Evolutionary conservation across 2,113 vertebrate species (phyloP), one percentile per base, ranked within the genome.

Genomic region (Anolis carolinensis): DNA sequence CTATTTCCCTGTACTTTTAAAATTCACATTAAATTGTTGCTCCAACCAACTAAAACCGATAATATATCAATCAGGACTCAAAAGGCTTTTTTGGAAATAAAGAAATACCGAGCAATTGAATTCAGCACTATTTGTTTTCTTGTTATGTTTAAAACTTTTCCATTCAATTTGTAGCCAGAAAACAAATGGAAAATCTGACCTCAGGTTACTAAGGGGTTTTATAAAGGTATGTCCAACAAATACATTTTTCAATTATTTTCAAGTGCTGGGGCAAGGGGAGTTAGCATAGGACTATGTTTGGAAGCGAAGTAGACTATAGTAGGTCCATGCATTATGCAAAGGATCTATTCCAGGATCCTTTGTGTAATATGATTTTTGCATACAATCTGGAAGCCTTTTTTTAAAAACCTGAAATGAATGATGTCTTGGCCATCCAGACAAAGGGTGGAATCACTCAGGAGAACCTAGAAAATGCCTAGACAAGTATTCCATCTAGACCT

Each of bases 121-220:
- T 83, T 75, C 72, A 72, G 16, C 21, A 25, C 27, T 59, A 32
- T 83, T 83, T 83, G 50, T 62, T 73, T 83, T 73, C 50, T 13
- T 39, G 14, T 14, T 83, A 73, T 20, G 32, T 10, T 73, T 59
- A 73, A 73, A 71, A 21, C n/a, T 36, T 75, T 83, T 63, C 36
- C 34, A 75, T 83, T 83, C 82, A 75, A 63, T 83, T 62, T 62
- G 71, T 63, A 83, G 75, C 55, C 14, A 63, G 55, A 44, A 30
- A 73, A 62, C 52, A 83, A 72, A 73, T 62, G 52, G 70, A 74
- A 83, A 62, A 83, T 83, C 50, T 72, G 52, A 83, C 81, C 81
- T 62, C 36, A 83, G 70, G 50, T 67, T 67, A 18, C 14, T 48
- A 48, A 81, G 39, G 36, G 30, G 36, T 73, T 83, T 74, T 62